phyloP scores from a whole-genome alignment of 2,888 invertebrate genomes.

The Tenodera sinensis region DNA sequence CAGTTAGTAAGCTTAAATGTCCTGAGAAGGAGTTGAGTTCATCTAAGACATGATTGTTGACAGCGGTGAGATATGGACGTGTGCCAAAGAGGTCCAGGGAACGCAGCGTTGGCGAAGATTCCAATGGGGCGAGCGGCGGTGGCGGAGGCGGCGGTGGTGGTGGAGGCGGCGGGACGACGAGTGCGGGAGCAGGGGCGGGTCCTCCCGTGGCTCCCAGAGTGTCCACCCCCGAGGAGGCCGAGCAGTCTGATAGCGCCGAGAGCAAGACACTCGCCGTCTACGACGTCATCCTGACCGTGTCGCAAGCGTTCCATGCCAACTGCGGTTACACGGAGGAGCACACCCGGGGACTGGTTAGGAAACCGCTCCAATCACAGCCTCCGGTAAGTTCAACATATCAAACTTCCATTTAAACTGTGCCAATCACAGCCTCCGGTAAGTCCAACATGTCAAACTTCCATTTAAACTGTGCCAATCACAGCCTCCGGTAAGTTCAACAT shows the following conservation, averaged over 20 bases:
- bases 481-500: too few species aligned
- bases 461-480: too few species aligned
- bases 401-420: too few species aligned
- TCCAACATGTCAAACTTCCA: too few species aligned
- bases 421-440: too few species aligned
- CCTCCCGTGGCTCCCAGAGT: constrained; percentile 25
- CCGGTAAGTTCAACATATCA: constrained; percentile 9
- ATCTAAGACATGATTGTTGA: constrained; percentile 36
- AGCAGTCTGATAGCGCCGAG: constrained; percentile 52
- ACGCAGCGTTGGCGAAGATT: constrained; percentile 45
- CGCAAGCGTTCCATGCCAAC: constrained; percentile 81
- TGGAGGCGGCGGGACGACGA: constrained; percentile 40
- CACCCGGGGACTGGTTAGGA: constrained; percentile 63
- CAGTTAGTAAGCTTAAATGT: too few species aligned
- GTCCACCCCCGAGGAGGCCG: constrained; percentile 45
- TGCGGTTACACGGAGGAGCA: constrained; percentile 87
- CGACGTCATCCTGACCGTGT: constrained; percentile 74
- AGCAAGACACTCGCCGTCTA: constrained; percentile 64
- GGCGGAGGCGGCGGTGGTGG: constrained; percentile 28
- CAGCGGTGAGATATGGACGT: constrained; percentile 94
- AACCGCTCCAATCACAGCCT: constrained; percentile 55
- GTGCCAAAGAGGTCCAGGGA: constrained; percentile 92
- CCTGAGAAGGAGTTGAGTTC: not conserved
- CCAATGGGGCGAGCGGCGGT: not conserved
- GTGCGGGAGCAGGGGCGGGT: constrained; percentile 44